Evolutionary conservation across 2,113 vertebrate genomes (phyloP), one percentile per base, ranked within the genome.

Genomic region (Tenebrosternarchus preto): DNA sequence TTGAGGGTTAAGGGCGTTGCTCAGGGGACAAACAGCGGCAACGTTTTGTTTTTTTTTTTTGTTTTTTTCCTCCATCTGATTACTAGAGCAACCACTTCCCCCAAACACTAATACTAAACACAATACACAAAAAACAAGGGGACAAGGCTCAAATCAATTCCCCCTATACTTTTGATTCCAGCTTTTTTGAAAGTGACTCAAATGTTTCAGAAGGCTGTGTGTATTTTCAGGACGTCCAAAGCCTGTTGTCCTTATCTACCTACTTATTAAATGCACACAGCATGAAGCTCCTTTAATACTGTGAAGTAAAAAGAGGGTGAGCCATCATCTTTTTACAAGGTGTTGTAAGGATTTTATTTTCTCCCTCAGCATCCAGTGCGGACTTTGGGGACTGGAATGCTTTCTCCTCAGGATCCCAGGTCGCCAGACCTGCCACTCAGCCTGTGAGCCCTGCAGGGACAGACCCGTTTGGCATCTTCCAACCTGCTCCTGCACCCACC

Each of bases 321-420:
- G 94, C 92, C 95, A 96, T 24, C n/a, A 20, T 56, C 24, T 76
- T 19, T 59, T 29, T 33, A 29, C 20, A 4, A 27, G 29, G 50
- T 63, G 55, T 75, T 25, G 69, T 25, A 56, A 22, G 68, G 24
- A 16, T 22, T 2, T 73, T 74, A 70, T 79, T 60, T 68, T 20
- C 1, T 73, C 93, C 88, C 84, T 87, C 92, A 86, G 84, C 92
- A 84, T 63, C 94, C 57, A 94, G 88, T 91, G 95, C 93, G 90
- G 97, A 98, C 25, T 99, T 99, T 84, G 97, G 97, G 71, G 96
- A 97, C 80, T 99, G 97, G 98, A 96, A 95, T 85, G 94, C 96
- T 87, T 99, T 99, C 92, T 95, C 94, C 92, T 95, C 94, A 80
- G 94, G 93, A 90, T 92, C 92, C 84, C 92, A 94, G 77, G 91